Evolutionary conservation across 2,113 vertebrate genomes (phyloP), one percentile per base, ranked within the genome.

Genomic region (Nymphicus hollandicus): DNA sequence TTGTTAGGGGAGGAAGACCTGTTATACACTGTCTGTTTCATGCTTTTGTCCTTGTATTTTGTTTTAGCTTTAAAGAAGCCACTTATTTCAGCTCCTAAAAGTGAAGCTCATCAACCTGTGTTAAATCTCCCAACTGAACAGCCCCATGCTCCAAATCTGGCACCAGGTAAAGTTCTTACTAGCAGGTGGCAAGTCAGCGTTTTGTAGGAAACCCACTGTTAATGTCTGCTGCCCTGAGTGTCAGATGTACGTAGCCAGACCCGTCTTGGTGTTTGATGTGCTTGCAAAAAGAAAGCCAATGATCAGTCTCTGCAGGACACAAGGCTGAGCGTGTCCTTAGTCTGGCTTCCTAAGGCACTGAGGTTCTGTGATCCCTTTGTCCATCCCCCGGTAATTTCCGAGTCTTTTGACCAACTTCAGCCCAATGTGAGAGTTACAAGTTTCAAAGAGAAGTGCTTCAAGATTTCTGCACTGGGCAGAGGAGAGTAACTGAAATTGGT

Each of bases 61-160:
- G 43, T 96, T 95, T 39, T 61, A 98, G 98, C 95, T 96, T 93
- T 98, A 92, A 98, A 96, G 96, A 98, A 97, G 81, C 96, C 97
- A 4, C 95, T 95, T 79, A 90, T 98, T 94, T 98, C 97, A 89
- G 83, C 90, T 95, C 86, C 95, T 94, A 96, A 88, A 65, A 92
- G 61, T 56, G 97, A 97, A 93, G 91, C 33, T 66, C 97, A 93
- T 70, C 97, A 97, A 11, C 89, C 80, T 76, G 52, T 90, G 47
- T 5, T 93, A 13, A 93, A 89, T 70, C 86, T 95, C 41, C 94
- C 97, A 68, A 98, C 97, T 35, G 97, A 97, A 29, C 97, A 98
- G 68, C 96, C 97, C 76, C 97, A 90, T 2, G 95, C 96, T 69
- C 94, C 94, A 39, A 97, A 98, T 64, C 80, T 97, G 86, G 93